phyloP scores from a whole-genome alignment of 2,113 vertebrate genomes.

The Brienomyrus longianalis region DNA sequence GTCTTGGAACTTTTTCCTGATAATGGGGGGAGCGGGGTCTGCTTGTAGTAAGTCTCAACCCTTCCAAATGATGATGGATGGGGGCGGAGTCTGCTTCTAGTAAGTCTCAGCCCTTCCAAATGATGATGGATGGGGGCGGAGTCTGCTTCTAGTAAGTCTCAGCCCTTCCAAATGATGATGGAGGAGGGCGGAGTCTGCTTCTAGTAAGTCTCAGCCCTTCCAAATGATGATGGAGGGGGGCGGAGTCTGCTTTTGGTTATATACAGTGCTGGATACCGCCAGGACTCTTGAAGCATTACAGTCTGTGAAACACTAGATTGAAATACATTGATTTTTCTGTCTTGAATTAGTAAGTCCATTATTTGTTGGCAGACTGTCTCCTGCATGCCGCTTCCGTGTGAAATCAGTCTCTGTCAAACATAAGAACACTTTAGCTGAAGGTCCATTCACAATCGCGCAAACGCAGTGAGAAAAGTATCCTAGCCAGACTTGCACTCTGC shows the following conservation, averaged over 20 bases:
- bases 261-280: not conserved
- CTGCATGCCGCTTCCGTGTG: not conserved
- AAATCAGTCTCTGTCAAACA: not conserved
- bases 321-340: not conserved
- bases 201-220: constrained; percentile 41
- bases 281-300: not conserved
- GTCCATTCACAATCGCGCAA: not conserved
- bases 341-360: not conserved
- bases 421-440: not conserved
- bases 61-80: constrained; percentile 80
- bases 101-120: constrained; percentile 69
- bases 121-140: constrained; percentile 64
- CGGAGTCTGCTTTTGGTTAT: not conserved
- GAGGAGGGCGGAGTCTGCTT: not conserved
- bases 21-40: not conserved
- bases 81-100: not conserved
- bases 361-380: not conserved
- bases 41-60: constrained; percentile 41
- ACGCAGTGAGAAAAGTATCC: not conserved
- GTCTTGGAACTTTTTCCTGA: not conserved
- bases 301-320: not conserved
- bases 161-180: not conserved
- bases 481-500: not conserved
- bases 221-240: not conserved
- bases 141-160: constrained; percentile 60